phyloP scores from a whole-genome alignment of 2,888 invertebrate species.

The Aleiodes leptofemur region DNA sequence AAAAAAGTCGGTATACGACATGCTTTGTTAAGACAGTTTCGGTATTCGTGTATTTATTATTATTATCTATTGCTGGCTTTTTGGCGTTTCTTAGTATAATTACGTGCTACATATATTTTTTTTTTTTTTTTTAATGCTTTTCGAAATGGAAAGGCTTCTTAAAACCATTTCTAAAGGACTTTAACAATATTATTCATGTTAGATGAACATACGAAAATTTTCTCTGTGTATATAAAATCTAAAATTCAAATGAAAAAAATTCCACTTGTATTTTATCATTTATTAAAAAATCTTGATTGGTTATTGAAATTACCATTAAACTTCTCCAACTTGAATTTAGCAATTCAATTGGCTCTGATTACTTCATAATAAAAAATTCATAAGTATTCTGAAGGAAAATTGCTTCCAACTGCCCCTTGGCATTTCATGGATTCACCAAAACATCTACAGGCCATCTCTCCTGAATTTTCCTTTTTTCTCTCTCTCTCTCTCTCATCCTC shows the following conservation, averaged over 20 bases:
- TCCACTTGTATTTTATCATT: background rate
- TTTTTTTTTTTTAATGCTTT: too few species aligned
- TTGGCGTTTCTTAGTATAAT: too few species aligned
- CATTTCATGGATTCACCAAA: constrained; percentile 69
- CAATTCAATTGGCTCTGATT: constrained; percentile 33
- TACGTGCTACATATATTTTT: too few species aligned
- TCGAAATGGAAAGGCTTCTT: too few species aligned
- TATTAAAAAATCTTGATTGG: constrained; percentile 19
- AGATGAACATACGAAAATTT: background rate
- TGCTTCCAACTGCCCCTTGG: constrained; percentile 60
- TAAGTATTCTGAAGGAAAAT: constrained; percentile 28
- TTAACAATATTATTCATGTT: background rate
- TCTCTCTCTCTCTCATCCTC: constrained; percentile 42
- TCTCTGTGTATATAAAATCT: background rate
- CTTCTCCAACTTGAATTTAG: constrained; percentile 22
- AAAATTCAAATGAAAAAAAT: background rate
- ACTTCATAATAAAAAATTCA: constrained; percentile 34
- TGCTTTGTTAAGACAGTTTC: too few species aligned
- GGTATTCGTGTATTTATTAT: too few species aligned
- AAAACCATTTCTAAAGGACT: too few species aligned
- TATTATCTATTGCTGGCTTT: too few species aligned
- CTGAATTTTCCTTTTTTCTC: too few species aligned
- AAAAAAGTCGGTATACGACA: too few species aligned
- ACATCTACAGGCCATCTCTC: constrained; percentile 62
- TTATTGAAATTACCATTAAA: constrained; percentile 33